Conservation (phyloP, 2,113 vertebrate species). For the Macheiramphus alcinus region DNA sequence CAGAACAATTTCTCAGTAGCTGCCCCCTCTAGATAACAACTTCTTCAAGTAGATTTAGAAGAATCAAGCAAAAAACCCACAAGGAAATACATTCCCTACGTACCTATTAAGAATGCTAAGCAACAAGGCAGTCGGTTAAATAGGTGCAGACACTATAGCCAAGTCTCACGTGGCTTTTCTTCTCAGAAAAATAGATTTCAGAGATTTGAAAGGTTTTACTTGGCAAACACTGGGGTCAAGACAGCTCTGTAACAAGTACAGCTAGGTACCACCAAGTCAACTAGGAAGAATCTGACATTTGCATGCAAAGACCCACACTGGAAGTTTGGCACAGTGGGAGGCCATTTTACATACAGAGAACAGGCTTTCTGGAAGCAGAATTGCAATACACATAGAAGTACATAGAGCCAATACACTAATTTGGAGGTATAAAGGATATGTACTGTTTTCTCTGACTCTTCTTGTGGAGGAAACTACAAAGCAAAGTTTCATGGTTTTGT, state of each 20-base stretch:
- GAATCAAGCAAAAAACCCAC: background rate
- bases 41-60: background rate
- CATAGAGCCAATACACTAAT: background rate
- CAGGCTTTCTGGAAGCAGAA: background rate
- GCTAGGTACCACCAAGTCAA: background rate
- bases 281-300: background rate
- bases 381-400: accelerated
- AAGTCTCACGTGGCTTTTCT: background rate
- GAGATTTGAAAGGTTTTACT: background rate
- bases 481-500: background rate
- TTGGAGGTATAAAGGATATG: background rate
- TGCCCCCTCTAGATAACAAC: background rate
- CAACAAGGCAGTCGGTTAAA: background rate
- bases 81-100: accelerated
- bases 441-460: background rate
- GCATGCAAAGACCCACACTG: background rate
- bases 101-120: accelerated
- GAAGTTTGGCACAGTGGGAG: background rate
- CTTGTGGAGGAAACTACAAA: background rate
- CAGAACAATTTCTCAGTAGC: background rate
- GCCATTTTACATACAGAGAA: background rate
- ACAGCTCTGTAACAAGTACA: background rate
- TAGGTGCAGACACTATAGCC: background rate
- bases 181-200: background rate
- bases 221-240: background rate